These are phyloP conservation scores for Vimba vimba DNA, from an alignment of 2,113 vertebrate species.

Conservation along the genomic window DNA sequence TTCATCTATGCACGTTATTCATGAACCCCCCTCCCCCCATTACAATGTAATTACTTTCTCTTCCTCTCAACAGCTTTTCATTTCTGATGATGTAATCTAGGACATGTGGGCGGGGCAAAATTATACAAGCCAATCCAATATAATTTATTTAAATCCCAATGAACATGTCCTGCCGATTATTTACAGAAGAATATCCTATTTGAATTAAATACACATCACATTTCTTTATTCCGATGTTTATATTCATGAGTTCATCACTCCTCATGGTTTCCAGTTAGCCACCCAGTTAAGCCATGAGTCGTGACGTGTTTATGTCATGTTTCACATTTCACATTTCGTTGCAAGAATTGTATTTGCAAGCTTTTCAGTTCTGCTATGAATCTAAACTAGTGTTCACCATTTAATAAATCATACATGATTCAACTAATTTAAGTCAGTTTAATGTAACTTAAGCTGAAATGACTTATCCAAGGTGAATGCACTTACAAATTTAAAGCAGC, in stretches of 20 bases:
- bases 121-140: background rate
- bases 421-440: no score
- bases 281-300: background rate
- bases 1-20: background rate
- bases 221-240: no score
- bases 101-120: background rate
- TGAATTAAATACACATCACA: background rate
- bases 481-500: no score
- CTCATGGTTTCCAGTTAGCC: background rate
- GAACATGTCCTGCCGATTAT: background rate
- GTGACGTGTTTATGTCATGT: no score
- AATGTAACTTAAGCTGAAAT: no score
- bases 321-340: background rate
- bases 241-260: background rate
- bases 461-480: no score
- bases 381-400: background rate
- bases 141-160: background rate
- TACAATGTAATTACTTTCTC: background rate
- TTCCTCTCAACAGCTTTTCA: background rate
- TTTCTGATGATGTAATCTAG: background rate
- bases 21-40: background rate
- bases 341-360: background rate
- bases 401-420: background rate
- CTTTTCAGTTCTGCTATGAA: background rate
- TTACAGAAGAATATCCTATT: background rate